Evolutionary conservation across 2,797 vertebrate genomes (phyloP).

Genomic region (Nothura maculosa): DNA sequence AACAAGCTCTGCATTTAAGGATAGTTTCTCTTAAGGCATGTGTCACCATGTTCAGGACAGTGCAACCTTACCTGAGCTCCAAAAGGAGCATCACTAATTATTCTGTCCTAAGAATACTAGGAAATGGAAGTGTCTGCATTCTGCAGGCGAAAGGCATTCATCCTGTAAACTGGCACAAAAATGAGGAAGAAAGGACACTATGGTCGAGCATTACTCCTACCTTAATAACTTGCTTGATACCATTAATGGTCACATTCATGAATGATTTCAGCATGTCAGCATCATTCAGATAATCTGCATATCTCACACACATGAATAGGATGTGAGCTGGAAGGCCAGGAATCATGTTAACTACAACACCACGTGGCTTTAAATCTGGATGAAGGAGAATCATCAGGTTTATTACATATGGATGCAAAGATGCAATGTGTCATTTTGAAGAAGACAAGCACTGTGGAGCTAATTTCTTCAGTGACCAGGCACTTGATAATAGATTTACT

Average conservation of each 20-base stretch:
- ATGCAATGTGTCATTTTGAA: not conserved
- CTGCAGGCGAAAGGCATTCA: not conserved
- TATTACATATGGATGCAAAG: not conserved
- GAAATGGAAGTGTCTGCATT: not conserved
- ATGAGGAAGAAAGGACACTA: not conserved
- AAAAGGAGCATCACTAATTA: not conserved
- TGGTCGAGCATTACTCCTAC: conserved; percentile 67
- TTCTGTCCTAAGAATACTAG: not conserved
- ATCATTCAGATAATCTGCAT: conserved; percentile 92
- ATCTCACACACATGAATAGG: conserved; percentile 96
- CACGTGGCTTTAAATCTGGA: conserved; percentile 93
- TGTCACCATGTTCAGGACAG: not conserved
- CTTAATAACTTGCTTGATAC: conserved; percentile 90
- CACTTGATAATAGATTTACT: not conserved
- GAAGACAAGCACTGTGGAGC: not conserved
- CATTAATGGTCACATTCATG: conserved; percentile 87
- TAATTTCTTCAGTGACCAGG: not conserved
- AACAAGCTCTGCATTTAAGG: not conserved
- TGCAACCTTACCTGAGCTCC: not conserved
- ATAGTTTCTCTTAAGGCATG: not conserved
- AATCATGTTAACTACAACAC: conserved; percentile 96
- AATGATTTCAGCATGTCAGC: conserved; percentile 92
- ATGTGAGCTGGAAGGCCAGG: conserved; percentile 92
- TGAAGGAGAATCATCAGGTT: not conserved
- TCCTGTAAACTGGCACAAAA: not conserved